Conservation (phyloP, 2,113 vertebrate genomes). For the Azemiops feae region DNA sequence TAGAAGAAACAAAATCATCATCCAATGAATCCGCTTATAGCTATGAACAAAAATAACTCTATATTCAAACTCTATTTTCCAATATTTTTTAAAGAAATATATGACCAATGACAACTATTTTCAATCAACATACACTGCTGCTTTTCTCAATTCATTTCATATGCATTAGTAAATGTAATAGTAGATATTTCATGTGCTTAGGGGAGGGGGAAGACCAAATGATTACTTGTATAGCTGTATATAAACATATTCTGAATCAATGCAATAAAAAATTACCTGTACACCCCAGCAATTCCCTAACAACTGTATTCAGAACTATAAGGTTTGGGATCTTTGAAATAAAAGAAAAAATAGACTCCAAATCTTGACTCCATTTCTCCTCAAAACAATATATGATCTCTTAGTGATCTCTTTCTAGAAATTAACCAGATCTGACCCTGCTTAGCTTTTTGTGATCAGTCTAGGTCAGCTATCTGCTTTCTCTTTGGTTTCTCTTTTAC, state of each 20-base stretch:
- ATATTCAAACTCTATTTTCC: neutral
- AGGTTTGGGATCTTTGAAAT: neutral
- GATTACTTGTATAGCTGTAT: neutral
- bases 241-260: neutral
- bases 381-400: neutral
- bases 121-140: neutral
- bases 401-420: neutral
- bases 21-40: neutral
- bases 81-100: neutral
- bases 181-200: too few relatives aligned
- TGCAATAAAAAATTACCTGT: neutral
- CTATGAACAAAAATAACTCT: neutral
- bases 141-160: neutral
- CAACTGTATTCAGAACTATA: neutral
- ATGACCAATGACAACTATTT: neutral
- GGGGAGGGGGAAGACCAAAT: neutral
- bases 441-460: neutral
- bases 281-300: neutral
- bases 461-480: neutral
- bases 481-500: too few relatives aligned
- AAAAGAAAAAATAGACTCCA: neutral
- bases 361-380: neutral
- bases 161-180: neutral
- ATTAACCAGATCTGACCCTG: neutral
- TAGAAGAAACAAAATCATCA: conserved; percentile 11